Conservation (phyloP, 1,140 invertebrate species). For the Lucilia cuprina region DNA sequence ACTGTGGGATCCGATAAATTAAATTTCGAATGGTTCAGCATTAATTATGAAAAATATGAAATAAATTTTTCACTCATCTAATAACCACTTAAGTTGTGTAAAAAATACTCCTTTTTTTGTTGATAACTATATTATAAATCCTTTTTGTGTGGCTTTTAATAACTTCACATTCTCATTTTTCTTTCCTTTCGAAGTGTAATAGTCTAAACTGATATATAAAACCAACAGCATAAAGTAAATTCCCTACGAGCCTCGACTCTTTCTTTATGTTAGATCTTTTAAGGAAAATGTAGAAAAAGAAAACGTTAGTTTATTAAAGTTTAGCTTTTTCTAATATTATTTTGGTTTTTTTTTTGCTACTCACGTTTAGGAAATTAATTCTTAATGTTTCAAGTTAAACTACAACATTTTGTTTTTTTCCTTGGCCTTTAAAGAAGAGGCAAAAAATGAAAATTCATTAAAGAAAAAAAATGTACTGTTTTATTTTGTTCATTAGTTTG, state of each 20-base stretch:
- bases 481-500: not conserved
- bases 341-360: no score
- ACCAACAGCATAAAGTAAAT: not conserved
- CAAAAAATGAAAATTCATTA: not conserved
- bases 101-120: not conserved
- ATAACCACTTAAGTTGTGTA: not conserved
- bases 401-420: no score
- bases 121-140: not conserved
- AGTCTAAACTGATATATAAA: not conserved
- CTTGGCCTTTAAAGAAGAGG: not conserved
- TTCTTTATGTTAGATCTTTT: not conserved
- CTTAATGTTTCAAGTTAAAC: constrained; percentile 11
- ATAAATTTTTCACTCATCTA: not conserved
- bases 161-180: not conserved
- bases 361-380: constrained; percentile 9
- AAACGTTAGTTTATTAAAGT: not conserved
- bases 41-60: no score
- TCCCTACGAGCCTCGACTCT: not conserved
- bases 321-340: not conserved
- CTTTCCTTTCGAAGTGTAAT: no score
- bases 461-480: not conserved
- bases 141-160: not conserved
- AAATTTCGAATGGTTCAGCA: no score
- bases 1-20: no score
- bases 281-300: not conserved